Evolutionary conservation across 2,113 vertebrate genomes (phyloP).

Genomic region (Papio anubis): DNA sequence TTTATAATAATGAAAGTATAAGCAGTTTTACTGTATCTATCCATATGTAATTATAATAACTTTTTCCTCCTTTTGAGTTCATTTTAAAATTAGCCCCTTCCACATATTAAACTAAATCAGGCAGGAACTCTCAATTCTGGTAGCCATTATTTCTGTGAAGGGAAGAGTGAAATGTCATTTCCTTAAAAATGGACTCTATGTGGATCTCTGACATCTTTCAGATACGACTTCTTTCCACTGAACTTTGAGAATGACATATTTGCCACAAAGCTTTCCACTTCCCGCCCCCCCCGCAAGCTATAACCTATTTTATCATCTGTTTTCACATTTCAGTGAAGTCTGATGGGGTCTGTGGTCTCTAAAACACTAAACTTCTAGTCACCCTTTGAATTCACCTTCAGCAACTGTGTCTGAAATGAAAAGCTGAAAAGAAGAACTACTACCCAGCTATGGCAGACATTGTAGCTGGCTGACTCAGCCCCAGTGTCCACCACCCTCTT

Average conservation of each 20-base stretch:
- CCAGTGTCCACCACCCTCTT: no score
- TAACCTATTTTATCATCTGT: neutral
- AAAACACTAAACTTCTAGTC: neutral
- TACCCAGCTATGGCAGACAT: neutral
- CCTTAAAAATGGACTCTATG: neutral
- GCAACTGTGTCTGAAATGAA: neutral
- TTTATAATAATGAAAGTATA: neutral
- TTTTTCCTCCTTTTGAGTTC: neutral
- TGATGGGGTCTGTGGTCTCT: neutral
- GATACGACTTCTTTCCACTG: neutral
- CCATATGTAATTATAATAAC: neutral
- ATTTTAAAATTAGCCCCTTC: constrained; percentile 2
- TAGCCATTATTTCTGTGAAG: neutral
- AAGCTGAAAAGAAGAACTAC: neutral
- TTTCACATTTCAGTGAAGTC: neutral
- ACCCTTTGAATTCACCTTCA: neutral
- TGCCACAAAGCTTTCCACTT: neutral
- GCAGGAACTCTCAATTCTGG: neutral
- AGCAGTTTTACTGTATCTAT: neutral
- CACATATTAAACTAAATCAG: neutral
- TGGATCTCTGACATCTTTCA: neutral
- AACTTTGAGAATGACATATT: neutral
- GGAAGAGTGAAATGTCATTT: neutral
- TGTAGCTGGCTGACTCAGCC: neutral
- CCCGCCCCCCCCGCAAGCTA: neutral